Evolutionary conservation across 53 echinoderm and acorn worm species (phyloP), one percentile per base, ranked within the genome.

Genomic region (Echinarachnius parma): DNA sequence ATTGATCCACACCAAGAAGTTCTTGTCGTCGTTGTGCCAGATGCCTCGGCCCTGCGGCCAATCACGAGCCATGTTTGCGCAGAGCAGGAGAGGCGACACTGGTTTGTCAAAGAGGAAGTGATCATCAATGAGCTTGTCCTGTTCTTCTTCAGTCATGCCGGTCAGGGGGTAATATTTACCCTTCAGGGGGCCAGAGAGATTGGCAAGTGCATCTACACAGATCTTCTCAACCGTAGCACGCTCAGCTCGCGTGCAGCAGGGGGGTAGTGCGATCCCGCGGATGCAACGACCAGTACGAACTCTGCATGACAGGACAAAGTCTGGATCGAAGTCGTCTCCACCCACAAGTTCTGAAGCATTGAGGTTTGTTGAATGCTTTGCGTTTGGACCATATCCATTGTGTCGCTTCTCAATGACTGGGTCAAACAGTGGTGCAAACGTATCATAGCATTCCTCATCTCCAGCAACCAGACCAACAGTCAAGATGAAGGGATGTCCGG

Each of bases 71-170:
- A 95, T 95, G 72, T 85, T 84, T 31, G 95, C 75, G 54, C 84
- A 84, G 11, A 76, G 55, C 18, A 95, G 76, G 0, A 95, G 95
- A 36, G 95, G 95, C 0, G 94, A 95, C 19, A 95, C 95, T 11
- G 95, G 95, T 42, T 95, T 95, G 80, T 95, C 95, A 76, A 95
- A 95, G 15, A 95, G 84, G 82, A 95, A 95, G 64, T 95, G 94
- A 50, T 95, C 90, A 8, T 61, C 95, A 48, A 95, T 95, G 15
- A 95, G 79, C 62, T 87, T 80, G n/a, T 95, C 84, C 36, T 95
- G 95, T 0, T 84, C 76, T 55, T 77, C 81, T 5, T 82, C 90
- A 30, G 91, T 81, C 95, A 95, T 95, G 32, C 95, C 90, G 9
- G 86, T 78, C 20, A 95, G 87, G 3, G 95, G 90, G 53, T 91